These are phyloP conservation scores for Rhynchonycteris naso DNA, from an alignment of 2,797 vertebrate genomes.

Conservation along the genomic window DNA sequence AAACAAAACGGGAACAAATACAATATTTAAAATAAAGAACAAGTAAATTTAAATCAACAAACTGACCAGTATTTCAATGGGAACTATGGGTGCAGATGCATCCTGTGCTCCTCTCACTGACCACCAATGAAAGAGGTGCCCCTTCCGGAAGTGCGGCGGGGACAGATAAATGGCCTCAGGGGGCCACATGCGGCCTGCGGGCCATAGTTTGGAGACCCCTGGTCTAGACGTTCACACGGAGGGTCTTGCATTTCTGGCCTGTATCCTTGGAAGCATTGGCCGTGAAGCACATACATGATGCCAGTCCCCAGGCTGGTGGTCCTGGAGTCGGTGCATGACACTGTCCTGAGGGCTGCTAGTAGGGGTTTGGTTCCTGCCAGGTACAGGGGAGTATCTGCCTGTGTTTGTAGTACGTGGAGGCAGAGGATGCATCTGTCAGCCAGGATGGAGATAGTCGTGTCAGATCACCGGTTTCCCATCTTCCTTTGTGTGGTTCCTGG, in stretches of 20 bases:
- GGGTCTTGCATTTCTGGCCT: no score
- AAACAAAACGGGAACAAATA: no score
- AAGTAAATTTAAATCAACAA: no score
- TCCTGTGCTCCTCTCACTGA: no score
- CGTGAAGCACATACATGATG: accelerated
- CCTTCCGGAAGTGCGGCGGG: no score
- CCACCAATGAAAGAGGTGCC: no score
- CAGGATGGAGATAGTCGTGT: background rate
- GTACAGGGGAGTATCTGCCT: background rate
- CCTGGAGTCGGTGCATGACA: background rate
- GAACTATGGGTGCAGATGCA: no score
- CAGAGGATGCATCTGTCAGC: background rate
- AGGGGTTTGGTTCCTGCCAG: background rate
- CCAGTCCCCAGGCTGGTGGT: background rate
- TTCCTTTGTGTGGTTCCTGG: background rate
- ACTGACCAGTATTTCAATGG: no score
- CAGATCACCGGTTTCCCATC: background rate
- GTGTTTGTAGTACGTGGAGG: background rate
- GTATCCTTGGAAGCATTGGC: background rate
- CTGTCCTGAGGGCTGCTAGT: background rate
- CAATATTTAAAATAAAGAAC: no score
- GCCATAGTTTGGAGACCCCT: no score
- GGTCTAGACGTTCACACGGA: background rate
- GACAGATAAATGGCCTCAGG: no score
- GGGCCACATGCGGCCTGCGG: no score